Evolutionary conservation across 2,888 invertebrate genomes (phyloP), one percentile per base, ranked within the genome.

Genomic region (Tetragnatha montana): DNA sequence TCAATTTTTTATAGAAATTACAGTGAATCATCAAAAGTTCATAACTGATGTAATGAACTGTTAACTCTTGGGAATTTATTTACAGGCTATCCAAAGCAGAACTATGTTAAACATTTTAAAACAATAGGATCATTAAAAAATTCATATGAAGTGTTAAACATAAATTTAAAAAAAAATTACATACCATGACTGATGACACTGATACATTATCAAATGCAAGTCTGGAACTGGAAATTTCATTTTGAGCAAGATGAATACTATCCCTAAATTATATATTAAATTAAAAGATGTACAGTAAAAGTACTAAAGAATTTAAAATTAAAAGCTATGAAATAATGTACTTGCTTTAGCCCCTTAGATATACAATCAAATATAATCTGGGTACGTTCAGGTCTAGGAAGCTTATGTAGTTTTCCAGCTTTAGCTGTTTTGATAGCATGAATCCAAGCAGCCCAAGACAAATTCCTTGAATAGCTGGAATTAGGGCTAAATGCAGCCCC

Each of bases 301-400:
- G 50, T 17, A 60, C 12, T 19, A 79, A 12, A 79, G 17, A 17
- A 81, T 17, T n/a, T 0, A 76, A 68, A 76, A 49, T 73, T n/a
- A 8, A 81, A 50, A 81, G 8, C 70, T 47, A 71, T 49, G 14
- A 74, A 74, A 49, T 74, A 70, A 81, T 50, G 6, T 50, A 51
- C 21, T 91, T 91, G 93, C 93, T 93, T 92, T 60, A 93, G 92
- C 74, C 93, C 93, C 82, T 92, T 92, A 85, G 93, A 92, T 69
- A 93, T 92, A 88, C 93, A 92, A 75, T 93, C 92, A 91, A 93
- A 93, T 92, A 93, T 93, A 86, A 93, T 91, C 21, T 93, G 89
- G 17, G 93, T 92, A 81, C 93, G 88, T 87, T 92, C 92, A 14
- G 93, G 93, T 76, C 93, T 92, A 8, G 93, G 93, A 75, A 92